These are phyloP conservation scores for Podocnemis expansa DNA, from an alignment of 2,113 vertebrate species.

Conservation along the genomic window DNA sequence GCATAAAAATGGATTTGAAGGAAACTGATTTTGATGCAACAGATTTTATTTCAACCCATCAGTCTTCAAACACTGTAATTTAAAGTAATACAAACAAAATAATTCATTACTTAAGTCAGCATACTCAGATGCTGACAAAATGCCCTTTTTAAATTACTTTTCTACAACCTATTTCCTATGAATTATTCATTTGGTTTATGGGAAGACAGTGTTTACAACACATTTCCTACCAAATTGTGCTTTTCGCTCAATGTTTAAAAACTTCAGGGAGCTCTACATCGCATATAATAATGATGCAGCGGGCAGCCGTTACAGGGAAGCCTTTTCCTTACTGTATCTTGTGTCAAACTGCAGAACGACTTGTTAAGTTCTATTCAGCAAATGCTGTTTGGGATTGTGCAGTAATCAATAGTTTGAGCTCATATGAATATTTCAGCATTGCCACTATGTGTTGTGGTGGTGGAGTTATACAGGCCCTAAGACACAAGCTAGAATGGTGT, in stretches of 20 bases:
- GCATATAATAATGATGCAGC: not conserved
- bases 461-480: not conserved
- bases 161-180: slow-evolving; percentile 32
- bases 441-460: not conserved
- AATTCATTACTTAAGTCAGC: slow-evolving; percentile 46
- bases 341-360: not conserved
- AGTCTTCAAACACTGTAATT: slow-evolving; percentile 42
- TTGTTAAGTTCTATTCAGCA: slow-evolving; percentile 25
- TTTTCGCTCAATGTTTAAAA: slow-evolving; percentile 67
- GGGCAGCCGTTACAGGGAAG: slow-evolving; percentile 39
- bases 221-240: slow-evolving; percentile 60
- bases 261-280: not conserved
- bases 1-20: slow-evolving; percentile 43
- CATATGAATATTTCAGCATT: not conserved
- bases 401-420: not conserved
- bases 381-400: slow-evolving; percentile 1
- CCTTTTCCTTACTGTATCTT: not conserved
- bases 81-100: slow-evolving; percentile 60
- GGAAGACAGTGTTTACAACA: slow-evolving; percentile 57
- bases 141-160: slow-evolving; percentile 56
- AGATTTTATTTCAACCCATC: slow-evolving; percentile 43
- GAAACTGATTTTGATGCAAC: slow-evolving; percentile 50
- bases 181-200: slow-evolving; percentile 57
- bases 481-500: slow-evolving; percentile 1
- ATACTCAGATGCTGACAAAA: slow-evolving; percentile 47